phyloP scores from a whole-genome alignment of 2,113 vertebrate genomes.

The Thomomys bottae region DNA sequence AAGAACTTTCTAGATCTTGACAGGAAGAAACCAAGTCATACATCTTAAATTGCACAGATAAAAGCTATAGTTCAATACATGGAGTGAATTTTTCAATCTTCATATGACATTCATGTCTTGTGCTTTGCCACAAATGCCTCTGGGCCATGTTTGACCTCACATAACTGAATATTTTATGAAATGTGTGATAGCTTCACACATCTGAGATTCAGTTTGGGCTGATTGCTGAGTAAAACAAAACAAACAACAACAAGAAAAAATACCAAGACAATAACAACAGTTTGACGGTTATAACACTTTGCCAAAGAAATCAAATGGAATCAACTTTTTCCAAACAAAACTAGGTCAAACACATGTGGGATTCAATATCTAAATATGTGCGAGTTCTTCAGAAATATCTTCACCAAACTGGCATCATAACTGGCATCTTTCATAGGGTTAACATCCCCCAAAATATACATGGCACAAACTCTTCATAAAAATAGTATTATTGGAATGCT shows the following conservation, averaged over 20 bases:
- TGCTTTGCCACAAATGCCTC: slow-evolving; percentile 15
- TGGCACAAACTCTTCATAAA: neutral
- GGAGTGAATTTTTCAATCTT: neutral
- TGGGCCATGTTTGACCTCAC: neutral
- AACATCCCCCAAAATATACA: neutral
- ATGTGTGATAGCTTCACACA: slow-evolving; percentile 35
- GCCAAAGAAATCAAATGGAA: slow-evolving; percentile 33
- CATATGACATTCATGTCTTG: neutral
- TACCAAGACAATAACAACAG: neutral
- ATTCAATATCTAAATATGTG: slow-evolving; percentile 21
- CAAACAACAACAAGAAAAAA: slow-evolving; percentile 55
- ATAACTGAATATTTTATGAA: slow-evolving; percentile 9
- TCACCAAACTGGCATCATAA: neutral
- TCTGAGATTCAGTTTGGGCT: slow-evolving; percentile 63
- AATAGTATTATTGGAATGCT: neutral
- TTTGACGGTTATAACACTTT: slow-evolving; percentile 30
- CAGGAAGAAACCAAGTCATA: neutral
- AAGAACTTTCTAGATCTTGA: neutral
- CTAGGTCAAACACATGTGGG: neutral
- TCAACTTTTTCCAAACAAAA: slow-evolving; percentile 13
- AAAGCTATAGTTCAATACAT: neutral
- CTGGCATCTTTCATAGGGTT: neutral
- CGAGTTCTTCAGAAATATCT: neutral
- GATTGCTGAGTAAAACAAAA: too few species aligned
- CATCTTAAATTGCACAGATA: neutral